Base-by-base conservation (phyloP, 1,140 invertebrate genomes). In the Riptortus pedestris region DNA sequence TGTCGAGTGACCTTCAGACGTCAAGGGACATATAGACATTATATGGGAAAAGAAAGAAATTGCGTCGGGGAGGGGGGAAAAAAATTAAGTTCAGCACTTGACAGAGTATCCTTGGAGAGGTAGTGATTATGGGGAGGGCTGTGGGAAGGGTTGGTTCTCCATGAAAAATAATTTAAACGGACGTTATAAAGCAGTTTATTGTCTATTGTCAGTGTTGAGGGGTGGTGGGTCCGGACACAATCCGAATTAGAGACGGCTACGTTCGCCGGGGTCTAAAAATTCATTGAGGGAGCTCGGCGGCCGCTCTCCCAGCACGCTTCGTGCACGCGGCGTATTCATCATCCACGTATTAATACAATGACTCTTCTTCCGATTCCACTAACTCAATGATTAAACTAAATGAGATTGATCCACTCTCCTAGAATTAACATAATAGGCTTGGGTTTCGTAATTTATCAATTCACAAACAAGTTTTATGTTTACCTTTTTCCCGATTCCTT, bases 101-200 rank as follows among this genome's bases (percentile, higher is more conserved):
- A n/a, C n/a, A n/a, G n/a, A n/a, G n/a, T n/a, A n/a, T n/a, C n/a
- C n/a, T n/a, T n/a, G n/a, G n/a, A n/a, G n/a, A n/a, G n/a, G n/a
- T n/a, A n/a, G n/a, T n/a, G n/a, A n/a, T n/a, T n/a, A n/a, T n/a
- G n/a, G n/a, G n/a, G n/a, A n/a, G n/a, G n/a, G n/a, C n/a, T n/a
- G n/a, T n/a, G n/a, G n/a, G n/a, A n/a, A n/a, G n/a, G n/a, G n/a
- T n/a, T 62, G 26, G 60, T 22, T 18, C 20, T 18, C 43, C 16
- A 38, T 38, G 31, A 38, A 38, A 38, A 38, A 38, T 38, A 38
- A 38, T 38, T 38, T 38, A 14, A 60, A 29, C 33, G 58, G 58
- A 60, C 28, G 58, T 60, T 60, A 60, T 43, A 60, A 60, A 60
- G 58, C 58, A 60, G 16, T 60, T 60, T 60, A 51, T 51, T 33